Base-by-base conservation (phyloP, 2,113 vertebrate species). In the Himantopus leucocephalus region DNA sequence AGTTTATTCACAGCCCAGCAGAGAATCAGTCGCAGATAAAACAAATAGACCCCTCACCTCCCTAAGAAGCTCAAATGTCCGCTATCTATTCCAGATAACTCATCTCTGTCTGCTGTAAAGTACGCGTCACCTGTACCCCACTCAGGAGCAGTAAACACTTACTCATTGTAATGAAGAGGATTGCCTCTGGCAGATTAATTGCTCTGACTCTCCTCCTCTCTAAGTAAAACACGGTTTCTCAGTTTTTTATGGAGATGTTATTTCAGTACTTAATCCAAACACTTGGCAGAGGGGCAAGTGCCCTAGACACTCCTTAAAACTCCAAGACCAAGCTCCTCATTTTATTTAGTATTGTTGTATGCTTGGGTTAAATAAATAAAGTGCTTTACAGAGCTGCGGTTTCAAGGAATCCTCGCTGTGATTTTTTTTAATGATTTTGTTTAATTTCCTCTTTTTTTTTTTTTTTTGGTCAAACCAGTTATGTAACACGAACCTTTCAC, bases 251-350 rank as follows among this genome's bases (percentile, higher is more conserved):
- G 53, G 45, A 30, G 64, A 14, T 64, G 27, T 77, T 87, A 71
- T 93, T 97, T 84, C 73, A 75, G 76, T 77, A 39, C 32, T 88
- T 90, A 48, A 78, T 91, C 26, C 64, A 94, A 97, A 82, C n/a
- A 24, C 52, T 80, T 93, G 91, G 56, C 81, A 92, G 55, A 86
- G 62, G 62, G n/a, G 82, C 37, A 93, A 83, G 56, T 83, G 45
- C 75, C 81, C 60, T 45, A 74, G 70, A 70, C 24, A 56, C 27
- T 41, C 41, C 41, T 91, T 73, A 55, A 72, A 85, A 85, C 45
- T 47, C 72, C 66, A 66, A 60, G 43, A 74, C 43, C 48, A 91
- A 83, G 55, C 18, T 88, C 45, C 63, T 92, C 7, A 48, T 80
- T 74, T 90, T 72, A 80, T 80, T 85, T 78, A 77, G 13, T 53